A percentile compares a stretch with the other conserved stretches of the same genome.
These are phyloP conservation scores for Calameuta pallipes DNA, from an alignment of 2,888 invertebrate genomes.

Conservation along the genomic window DNA sequence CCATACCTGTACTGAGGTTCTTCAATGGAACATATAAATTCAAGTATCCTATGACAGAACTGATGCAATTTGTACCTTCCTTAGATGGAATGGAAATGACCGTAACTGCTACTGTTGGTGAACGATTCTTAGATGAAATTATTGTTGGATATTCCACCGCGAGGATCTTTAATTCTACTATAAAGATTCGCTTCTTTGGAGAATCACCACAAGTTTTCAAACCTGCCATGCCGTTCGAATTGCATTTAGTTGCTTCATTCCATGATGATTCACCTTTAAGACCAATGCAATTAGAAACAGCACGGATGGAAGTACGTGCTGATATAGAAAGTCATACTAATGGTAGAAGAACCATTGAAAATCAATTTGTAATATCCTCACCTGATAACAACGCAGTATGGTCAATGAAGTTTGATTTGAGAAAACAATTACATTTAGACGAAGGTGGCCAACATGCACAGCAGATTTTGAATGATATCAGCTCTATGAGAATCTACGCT, in stretches of 20 bases:
- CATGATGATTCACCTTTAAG: slow-evolving; percentile 89
- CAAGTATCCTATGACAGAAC: slow-evolving; percentile 84
- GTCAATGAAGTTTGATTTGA: slow-evolving; percentile 84
- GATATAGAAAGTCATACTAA: slow-evolving; percentile 71
- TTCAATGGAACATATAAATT: slow-evolving; percentile 90
- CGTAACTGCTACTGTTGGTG: slow-evolving; percentile 88
- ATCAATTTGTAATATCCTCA: slow-evolving; percentile 73
- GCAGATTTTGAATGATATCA: slow-evolving; percentile 75
- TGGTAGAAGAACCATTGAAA: slow-evolving; percentile 74
- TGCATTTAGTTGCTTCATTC: slow-evolving; percentile 86
- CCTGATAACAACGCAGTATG: slow-evolving; percentile 81
- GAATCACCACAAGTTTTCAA: slow-evolving; percentile 95
- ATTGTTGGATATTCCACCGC: slow-evolving; percentile 90
- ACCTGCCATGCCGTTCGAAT: slow-evolving; percentile 90
- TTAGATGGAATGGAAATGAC: slow-evolving; percentile 84
- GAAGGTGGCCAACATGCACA: slow-evolving; percentile 70
- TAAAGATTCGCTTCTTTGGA: slow-evolving; percentile 86
- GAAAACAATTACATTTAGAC: slow-evolving; percentile 73
- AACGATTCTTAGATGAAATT: slow-evolving; percentile 85
- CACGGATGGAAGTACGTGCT: slow-evolving; percentile 76
- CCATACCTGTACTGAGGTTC: slow-evolving; percentile 79
- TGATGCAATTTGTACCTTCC: slow-evolving; percentile 74
- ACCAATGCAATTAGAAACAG: slow-evolving; percentile 72
- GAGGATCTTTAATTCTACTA: slow-evolving; percentile 87
- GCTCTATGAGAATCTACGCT: slow-evolving; percentile 77